phyloP scores from a whole-genome alignment of 2,888 invertebrate species.

The Morpho helenor region DNA sequence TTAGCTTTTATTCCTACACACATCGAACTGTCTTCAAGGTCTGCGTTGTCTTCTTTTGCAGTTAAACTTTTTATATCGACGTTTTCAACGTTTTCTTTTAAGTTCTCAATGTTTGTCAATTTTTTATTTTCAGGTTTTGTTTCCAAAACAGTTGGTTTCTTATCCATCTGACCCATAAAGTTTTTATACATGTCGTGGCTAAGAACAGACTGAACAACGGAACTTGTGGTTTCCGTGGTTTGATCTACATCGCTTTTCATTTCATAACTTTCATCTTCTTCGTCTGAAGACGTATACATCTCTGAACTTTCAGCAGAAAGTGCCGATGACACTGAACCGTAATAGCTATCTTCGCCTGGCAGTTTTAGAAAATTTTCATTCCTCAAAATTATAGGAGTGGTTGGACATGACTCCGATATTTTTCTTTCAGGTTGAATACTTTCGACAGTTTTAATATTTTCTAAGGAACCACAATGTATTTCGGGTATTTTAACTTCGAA shows the following conservation, averaged over 20 bases:
- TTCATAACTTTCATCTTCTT: slow-evolving; percentile 70
- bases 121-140: slow-evolving; percentile 30
- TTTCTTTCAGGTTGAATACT: slow-evolving; percentile 40
- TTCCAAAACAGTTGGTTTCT: slow-evolving; percentile 45
- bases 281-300: slow-evolving; percentile 63
- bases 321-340: slow-evolving; percentile 64
- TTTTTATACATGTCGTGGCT: slow-evolving; percentile 51
- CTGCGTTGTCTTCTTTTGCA: slow-evolving; percentile 6
- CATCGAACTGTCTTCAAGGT: slow-evolving; percentile 35
- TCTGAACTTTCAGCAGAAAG: slow-evolving; percentile 70
- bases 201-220: slow-evolving; percentile 76
- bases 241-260: slow-evolving; percentile 65
- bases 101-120: slow-evolving; percentile 6
- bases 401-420: slow-evolving; percentile 68
- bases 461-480: slow-evolving; percentile 58
- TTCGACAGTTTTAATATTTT: slow-evolving; percentile 51
- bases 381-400: slow-evolving; percentile 56
- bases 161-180: slow-evolving; percentile 56
- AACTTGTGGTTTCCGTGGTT: slow-evolving; percentile 76
- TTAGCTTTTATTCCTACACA: slow-evolving; percentile 48
- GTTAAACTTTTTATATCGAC: neutral
- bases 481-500: slow-evolving; percentile 42
- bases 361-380: slow-evolving; percentile 57
- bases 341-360: slow-evolving; percentile 57
- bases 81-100: slow-evolving; percentile 6